phyloP scores from a whole-genome alignment of 1,140 invertebrate genomes.

The Papilio machaon region DNA sequence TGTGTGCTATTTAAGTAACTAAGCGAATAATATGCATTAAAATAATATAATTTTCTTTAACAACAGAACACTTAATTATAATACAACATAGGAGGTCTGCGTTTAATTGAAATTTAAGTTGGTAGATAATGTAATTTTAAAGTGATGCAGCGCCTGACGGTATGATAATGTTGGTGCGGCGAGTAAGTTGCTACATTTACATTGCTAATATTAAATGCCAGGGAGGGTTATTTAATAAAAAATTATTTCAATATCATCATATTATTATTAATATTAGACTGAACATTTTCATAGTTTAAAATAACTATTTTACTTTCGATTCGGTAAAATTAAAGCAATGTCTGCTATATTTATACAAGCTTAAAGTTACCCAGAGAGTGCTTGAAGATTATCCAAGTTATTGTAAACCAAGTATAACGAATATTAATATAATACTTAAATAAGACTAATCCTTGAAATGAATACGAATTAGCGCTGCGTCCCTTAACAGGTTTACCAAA shows the following conservation, averaged over 20 bases:
- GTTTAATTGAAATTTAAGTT: constrained; percentile 12
- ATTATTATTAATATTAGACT: no score
- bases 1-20: background rate
- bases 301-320: no score
- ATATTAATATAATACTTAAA: background rate
- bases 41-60: background rate
- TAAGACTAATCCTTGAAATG: background rate
- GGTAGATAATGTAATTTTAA: constrained; percentile 17
- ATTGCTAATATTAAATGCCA: constrained; percentile 8
- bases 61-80: background rate
- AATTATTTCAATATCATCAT: no score
- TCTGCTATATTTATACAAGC: no score
- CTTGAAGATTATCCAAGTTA: no score
- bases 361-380: no score
- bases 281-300: background rate
- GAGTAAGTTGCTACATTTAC: constrained; percentile 11
- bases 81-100: background rate
- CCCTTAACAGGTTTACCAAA: background rate
- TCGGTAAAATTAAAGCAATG: no score
- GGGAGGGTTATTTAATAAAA: background rate
- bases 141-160: constrained; percentile 7
- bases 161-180: constrained; percentile 12
- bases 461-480: background rate
- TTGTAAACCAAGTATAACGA: background rate
- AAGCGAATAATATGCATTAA: background rate